Conservation (phyloP, 2,113 vertebrate genomes). For the Halcyon malimbica region DNA sequence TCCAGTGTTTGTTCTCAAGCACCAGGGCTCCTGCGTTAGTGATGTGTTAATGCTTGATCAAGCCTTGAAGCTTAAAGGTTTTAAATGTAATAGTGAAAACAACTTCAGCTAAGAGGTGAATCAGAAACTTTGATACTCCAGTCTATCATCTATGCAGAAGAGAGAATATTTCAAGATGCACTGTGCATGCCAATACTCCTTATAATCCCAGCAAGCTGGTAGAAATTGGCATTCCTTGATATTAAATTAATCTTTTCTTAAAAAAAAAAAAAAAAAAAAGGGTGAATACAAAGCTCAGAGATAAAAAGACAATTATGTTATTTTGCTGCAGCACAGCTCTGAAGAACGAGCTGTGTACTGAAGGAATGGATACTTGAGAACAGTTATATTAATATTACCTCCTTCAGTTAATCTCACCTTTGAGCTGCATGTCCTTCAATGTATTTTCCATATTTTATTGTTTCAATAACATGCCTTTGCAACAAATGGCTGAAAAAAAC, state of each 20-base stretch:
- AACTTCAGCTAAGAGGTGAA: constrained; percentile 4
- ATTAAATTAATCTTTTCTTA: constrained; percentile 3
- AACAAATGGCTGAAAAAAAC: neutral
- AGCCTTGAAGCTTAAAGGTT: constrained; percentile 25
- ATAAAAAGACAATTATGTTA: neutral
- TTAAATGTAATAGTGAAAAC: constrained; percentile 2
- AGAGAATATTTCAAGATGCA: neutral
- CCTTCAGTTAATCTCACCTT: neutral
- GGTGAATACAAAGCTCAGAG: neutral
- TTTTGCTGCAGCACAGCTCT: neutral
- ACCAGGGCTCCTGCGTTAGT: neutral
- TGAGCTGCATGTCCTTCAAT: neutral
- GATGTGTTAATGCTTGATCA: constrained; percentile 28
- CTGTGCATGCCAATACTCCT: neutral
- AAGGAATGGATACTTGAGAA: neutral
- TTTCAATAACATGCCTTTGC: neutral
- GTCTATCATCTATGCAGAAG: neutral
- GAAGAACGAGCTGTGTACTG: neutral
- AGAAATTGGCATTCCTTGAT: neutral
- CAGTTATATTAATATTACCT: neutral
- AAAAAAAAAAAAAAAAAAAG: neutral
- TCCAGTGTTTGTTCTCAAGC: neutral
- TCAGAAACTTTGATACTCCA: neutral
- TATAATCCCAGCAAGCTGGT: neutral
- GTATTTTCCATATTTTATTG: neutral